phyloP scores from a whole-genome alignment of 1,140 invertebrate genomes.

The Manduca sexta region DNA sequence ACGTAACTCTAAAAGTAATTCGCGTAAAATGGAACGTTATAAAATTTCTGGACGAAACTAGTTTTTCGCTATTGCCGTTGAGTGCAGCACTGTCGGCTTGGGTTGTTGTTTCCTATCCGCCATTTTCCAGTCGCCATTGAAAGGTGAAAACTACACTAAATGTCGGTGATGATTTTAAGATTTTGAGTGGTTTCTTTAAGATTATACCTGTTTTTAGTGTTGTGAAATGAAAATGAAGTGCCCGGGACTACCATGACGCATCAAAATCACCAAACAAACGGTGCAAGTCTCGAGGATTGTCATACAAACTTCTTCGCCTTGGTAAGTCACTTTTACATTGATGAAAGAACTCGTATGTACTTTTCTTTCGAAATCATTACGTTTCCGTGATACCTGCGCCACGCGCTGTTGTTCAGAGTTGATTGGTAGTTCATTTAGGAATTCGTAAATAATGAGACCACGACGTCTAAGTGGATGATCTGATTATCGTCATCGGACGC shows the following conservation, averaged over 20 bases:
- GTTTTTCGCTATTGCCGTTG: slow-evolving; percentile 20
- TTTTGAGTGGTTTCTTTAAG: slow-evolving; percentile 76
- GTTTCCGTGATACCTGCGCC: slow-evolving; percentile 39
- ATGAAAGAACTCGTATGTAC: slow-evolving; percentile 71
- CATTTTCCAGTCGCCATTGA: slow-evolving; percentile 95
- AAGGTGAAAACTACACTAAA: slow-evolving; percentile 88
- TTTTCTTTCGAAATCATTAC: slow-evolving; percentile 69
- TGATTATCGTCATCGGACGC: slow-evolving; percentile 52
- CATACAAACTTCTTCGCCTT: slow-evolving; percentile 99
- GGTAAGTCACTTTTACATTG: slow-evolving; percentile 88
- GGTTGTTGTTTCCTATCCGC: slow-evolving; percentile 91
- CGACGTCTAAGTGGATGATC: slow-evolving; percentile 50
- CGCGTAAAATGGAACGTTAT: not conserved
- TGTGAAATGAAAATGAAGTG: slow-evolving; percentile 76
- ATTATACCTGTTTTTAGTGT: slow-evolving; percentile 77
- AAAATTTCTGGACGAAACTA: slow-evolving; percentile 20
- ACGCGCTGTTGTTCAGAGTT: slow-evolving; percentile 33
- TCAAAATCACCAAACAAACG: slow-evolving; percentile 98
- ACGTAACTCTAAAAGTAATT: not conserved
- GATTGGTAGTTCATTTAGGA: slow-evolving; percentile 23
- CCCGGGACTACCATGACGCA: slow-evolving; percentile 92
- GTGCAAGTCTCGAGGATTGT: slow-evolving; percentile 99
- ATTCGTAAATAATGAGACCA: slow-evolving; percentile 53
- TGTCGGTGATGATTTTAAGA: slow-evolving; percentile 77
- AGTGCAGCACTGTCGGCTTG: slow-evolving; percentile 74